These are phyloP conservation scores for Cheilosia urbana DNA, from an alignment of 2,888 invertebrate species.

Conservation along the genomic window DNA sequence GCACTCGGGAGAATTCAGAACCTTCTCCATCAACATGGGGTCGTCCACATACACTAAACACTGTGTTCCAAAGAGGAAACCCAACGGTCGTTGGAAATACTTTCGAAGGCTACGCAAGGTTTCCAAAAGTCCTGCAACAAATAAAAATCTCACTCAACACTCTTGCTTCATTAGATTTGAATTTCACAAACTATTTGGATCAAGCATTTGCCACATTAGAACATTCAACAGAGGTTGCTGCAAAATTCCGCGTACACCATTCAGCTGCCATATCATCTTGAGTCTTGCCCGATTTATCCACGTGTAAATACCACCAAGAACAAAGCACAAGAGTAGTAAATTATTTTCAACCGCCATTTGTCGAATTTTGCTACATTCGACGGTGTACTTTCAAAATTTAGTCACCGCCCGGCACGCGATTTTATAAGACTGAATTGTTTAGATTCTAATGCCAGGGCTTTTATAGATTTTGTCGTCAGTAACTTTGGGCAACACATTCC, in stretches of 20 bases:
- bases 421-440: constrained; percentile 39
- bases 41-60: constrained; percentile 81
- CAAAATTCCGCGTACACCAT: constrained; percentile 80
- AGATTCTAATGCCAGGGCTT: constrained; percentile 45
- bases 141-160: constrained; percentile 32
- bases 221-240: constrained; percentile 82
- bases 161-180: neutral
- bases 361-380: neutral
- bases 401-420: constrained; percentile 32
- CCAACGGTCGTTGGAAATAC: constrained; percentile 80
- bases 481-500: neutral
- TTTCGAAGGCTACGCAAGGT: constrained; percentile 78
- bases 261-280: constrained; percentile 81
- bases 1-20: constrained; percentile 81
- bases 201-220: constrained; percentile 79
- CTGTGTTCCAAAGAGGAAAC: constrained; percentile 79
- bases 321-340: constrained; percentile 37
- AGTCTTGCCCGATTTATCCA: constrained; percentile 60
- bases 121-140: constrained; percentile 78
- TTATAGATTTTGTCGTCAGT: constrained; percentile 57
- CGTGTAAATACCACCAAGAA: constrained; percentile 38
- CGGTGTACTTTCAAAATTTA: neutral
- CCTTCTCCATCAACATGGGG: constrained; percentile 80
- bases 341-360: constrained; percentile 53
- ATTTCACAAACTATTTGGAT: constrained; percentile 80